Percentiles rank a stretch among this genome's conserved stretches.
These are phyloP conservation scores for Lophius piscatorius DNA, from an alignment of 2,113 vertebrate species.

Conservation along the genomic window DNA sequence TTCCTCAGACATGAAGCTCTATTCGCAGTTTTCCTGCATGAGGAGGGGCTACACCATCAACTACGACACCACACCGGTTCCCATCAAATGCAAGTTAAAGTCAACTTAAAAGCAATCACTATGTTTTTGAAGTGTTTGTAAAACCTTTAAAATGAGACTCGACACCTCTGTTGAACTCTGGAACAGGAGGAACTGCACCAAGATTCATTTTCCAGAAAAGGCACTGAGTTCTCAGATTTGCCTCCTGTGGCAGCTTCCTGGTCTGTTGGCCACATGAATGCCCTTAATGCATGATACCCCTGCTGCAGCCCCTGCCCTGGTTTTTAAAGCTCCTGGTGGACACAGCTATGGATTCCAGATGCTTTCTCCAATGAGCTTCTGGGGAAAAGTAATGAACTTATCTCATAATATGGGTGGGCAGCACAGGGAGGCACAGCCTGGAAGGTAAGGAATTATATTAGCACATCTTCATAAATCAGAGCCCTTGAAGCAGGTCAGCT, in stretches of 20 bases:
- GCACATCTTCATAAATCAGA: constrained; percentile 60
- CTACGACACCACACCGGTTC: too few relatives aligned
- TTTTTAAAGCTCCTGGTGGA: constrained; percentile 58
- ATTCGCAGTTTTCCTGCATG: constrained; percentile 5
- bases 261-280: constrained; percentile 49
- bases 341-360: constrained; percentile 76
- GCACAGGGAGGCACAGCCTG: constrained; percentile 43
- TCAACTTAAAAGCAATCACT: neutral
- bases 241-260: constrained; percentile 58
- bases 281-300: constrained; percentile 33
- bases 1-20: neutral
- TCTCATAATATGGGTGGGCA: constrained; percentile 71
- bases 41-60: too few relatives aligned
- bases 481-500: constrained; percentile 11
- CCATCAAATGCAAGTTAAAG: neutral
- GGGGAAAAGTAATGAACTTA: constrained; percentile 54
- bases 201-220: constrained; percentile 37
- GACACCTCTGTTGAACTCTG: neutral
- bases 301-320: constrained; percentile 45
- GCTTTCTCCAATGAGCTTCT: constrained; percentile 51
- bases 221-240: constrained; percentile 40
- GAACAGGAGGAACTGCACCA: constrained; percentile 17
- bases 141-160: neutral
- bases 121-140: neutral
- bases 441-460: constrained; percentile 69